A percentile compares a stretch with the other conserved stretches of the same genome.
Conservation (phyloP, 2,888 invertebrate species). For the Charanyca ferruginea region DNA sequence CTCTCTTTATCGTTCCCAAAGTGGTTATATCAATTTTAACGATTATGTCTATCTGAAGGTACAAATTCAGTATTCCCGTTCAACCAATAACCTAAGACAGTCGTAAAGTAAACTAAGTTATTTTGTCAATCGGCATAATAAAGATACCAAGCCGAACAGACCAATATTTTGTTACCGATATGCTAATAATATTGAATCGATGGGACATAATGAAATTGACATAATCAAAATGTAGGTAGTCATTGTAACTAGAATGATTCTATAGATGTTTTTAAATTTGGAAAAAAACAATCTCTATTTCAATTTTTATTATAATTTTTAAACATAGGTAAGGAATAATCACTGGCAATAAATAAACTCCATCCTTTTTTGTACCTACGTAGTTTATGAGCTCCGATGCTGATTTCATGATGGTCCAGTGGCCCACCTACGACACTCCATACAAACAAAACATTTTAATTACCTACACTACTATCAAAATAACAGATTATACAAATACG, state of each 20-base stretch:
- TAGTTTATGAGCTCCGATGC: no score
- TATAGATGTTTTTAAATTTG: neutral
- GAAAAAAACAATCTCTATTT: no score
- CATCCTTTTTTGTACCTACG: no score
- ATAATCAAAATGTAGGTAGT: constrained; percentile 27
- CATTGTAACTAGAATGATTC: constrained; percentile 12
- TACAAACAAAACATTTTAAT: no score
- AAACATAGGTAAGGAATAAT: no score
- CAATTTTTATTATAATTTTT: no score
- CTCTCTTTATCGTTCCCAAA: neutral
- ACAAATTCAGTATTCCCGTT: constrained; percentile 18
- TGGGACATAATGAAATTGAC: constrained; percentile 31
- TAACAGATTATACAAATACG: no score
- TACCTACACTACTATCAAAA: no score
- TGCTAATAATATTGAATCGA: constrained; percentile 46
- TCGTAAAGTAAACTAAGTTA: constrained; percentile 60
- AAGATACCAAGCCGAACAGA: constrained; percentile 49
- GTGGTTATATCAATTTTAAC: constrained; percentile 19
- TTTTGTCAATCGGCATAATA: constrained; percentile 59
- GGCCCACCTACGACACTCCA: no score
- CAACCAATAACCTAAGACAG: constrained; percentile 21
- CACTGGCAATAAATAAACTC: no score
- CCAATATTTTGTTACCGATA: constrained; percentile 54
- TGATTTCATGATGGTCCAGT: no score
- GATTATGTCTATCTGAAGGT: constrained; percentile 23